phyloP scores from a whole-genome alignment of 2,797 vertebrate species.

The Sylvilagus floridanus region DNA sequence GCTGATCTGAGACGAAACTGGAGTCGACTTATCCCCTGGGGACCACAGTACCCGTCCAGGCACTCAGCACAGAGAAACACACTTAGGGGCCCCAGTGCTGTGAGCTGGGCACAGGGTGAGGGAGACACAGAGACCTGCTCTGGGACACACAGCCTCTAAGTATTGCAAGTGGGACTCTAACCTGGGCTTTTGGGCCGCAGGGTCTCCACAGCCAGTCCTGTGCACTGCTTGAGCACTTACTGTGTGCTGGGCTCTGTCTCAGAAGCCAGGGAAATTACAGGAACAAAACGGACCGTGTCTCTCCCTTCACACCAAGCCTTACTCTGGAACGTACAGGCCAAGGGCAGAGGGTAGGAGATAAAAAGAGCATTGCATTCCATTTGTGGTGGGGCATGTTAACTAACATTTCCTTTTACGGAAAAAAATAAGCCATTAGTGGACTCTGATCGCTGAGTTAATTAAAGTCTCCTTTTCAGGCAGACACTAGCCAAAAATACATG shows the following conservation, averaged over 20 bases:
- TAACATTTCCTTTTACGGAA: not conserved
- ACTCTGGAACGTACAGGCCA: not conserved
- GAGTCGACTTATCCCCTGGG: not conserved
- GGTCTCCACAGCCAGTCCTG: not conserved
- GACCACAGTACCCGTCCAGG: not conserved
- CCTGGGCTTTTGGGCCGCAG: fast-evolving
- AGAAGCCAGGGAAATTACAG: too few species aligned
- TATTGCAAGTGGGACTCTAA: not conserved
- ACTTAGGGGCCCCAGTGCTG: fast-evolving
- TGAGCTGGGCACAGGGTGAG: not conserved
- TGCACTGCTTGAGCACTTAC: not conserved
- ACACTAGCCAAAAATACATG: not conserved
- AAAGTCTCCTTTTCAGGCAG: constrained; percentile 31
- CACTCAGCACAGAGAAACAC: not conserved
- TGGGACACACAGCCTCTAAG: not conserved
- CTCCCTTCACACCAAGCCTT: not conserved
- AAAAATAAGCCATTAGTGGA: constrained; percentile 14
- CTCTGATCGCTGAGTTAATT: constrained; percentile 59
- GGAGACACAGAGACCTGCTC: not conserved
- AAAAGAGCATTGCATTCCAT: not conserved
- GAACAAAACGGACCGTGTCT: fast-evolving
- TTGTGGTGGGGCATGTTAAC: not conserved
- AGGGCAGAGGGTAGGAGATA: fast-evolving
- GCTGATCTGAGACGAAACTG: not conserved
- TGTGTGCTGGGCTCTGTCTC: not conserved